These are phyloP conservation scores for Chydorus sphaericus DNA, from an alignment of 2,888 invertebrate genomes.

Conservation along the genomic window DNA sequence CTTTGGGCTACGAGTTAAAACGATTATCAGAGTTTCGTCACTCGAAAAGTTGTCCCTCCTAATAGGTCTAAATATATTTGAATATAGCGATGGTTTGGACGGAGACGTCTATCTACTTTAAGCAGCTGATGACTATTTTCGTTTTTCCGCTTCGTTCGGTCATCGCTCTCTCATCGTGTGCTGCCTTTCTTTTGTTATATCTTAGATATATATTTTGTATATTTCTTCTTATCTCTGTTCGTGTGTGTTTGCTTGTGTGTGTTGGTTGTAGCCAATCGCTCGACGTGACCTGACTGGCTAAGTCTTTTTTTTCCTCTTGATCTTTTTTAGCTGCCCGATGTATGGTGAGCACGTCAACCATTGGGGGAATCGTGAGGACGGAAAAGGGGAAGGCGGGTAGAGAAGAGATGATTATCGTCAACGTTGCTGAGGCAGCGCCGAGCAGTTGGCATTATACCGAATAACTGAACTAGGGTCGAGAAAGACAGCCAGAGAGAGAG, in stretches of 20 bases:
- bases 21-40: no score
- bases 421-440: not conserved
- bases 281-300: slow-evolving; percentile 1
- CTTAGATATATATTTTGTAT: not conserved
- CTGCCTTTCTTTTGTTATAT: not conserved
- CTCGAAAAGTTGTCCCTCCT: no score
- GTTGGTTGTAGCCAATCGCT: not conserved
- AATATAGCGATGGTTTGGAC: no score
- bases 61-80: no score
- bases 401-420: not conserved
- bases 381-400: not conserved
- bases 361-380: not conserved
- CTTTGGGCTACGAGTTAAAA: no score
- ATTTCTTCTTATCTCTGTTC: not conserved
- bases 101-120: no score
- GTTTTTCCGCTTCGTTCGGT: no score
- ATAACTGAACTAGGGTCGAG: no score
- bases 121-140: no score
- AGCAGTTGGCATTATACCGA: no score
- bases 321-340: not conserved
- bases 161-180: no score
- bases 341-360: not conserved
- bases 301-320: not conserved
- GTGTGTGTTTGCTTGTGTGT: not conserved
- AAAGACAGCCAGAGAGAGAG: no score